Base-by-base conservation (phyloP, 1,140 invertebrate genomes). In the Teleopsis dalmanni region DNA sequence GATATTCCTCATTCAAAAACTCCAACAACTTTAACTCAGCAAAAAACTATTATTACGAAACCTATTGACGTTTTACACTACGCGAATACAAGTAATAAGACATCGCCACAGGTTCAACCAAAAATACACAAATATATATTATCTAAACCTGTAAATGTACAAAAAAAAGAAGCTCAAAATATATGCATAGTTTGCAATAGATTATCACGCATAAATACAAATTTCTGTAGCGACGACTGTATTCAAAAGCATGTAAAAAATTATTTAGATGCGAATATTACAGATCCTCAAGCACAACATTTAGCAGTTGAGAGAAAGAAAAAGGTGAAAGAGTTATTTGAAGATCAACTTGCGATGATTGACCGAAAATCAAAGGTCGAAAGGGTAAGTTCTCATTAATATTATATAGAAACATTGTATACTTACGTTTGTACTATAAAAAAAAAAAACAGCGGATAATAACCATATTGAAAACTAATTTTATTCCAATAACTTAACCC, bases 151-250 rank as follows among this genome's bases (percentile, higher is more conserved):
- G n/a, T n/a, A n/a, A n/a, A n/a, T n/a, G n/a, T n/a, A n/a, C n/a
- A n/a, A n/a, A n/a, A n/a, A n/a, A n/a, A 29, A 58, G 23, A 54
- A 41, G 16, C 33, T 10, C 8, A 16, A 2, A 31, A 34, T 8
- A 42, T 11, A 5, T 88, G 85, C 59, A 80, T 87, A 26, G 82
- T 87, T 19, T 88, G 85, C 58, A 85, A 85, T 60, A 85, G 84
- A 59, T 69, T 80, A 55, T 76, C 83, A 1, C 72, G 83, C 55
- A 67, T 76, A 52, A 81, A 78, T 57, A 80, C 84, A 43, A 83
- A 92, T 72, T 95, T 92, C 71, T 96, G 93, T 62, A 88, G 88
- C 54, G 85, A 91, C 59, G 76, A 79, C 10, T 95, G 92, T 62
- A 91, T 95, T 57, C 73, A 85, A 33, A 83, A 83, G 52, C 88